These are phyloP conservation scores for Phocoena sinus DNA, from an alignment of 2,113 vertebrate genomes.

Conservation along the genomic window DNA sequence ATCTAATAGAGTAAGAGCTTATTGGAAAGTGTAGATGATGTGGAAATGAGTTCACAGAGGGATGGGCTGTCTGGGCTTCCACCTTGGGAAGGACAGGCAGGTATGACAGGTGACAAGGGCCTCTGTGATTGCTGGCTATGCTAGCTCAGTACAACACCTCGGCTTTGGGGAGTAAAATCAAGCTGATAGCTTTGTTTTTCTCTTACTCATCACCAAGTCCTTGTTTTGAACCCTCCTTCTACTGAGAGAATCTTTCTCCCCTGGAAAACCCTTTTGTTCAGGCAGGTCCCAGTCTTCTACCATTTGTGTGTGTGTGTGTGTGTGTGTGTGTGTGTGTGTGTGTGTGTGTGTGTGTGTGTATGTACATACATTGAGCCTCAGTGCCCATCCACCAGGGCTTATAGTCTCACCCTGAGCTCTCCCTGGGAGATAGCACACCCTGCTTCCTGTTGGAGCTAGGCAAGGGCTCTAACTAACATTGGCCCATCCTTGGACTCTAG, in stretches of 20 bases:
- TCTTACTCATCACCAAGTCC: background rate
- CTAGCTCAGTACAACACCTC: background rate
- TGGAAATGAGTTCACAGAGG: constrained; percentile 15
- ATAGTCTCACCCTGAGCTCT: background rate
- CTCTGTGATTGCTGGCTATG: background rate
- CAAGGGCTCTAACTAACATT: background rate
- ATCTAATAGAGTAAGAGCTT: constrained; percentile 60
- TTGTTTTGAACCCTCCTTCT: background rate
- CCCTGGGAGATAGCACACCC: background rate
- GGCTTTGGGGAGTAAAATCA: background rate
- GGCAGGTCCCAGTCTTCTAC: background rate
- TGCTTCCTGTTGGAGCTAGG: background rate
- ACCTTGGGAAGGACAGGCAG: background rate
- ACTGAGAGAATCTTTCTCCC: background rate
- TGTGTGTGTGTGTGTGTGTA: background rate
- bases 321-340: background rate
- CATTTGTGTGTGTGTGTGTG: too few relatives aligned
- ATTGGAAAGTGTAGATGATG: constrained; percentile 62
- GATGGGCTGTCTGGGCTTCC: background rate
- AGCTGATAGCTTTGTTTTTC: background rate
- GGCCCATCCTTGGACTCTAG: background rate
- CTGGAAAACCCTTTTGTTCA: background rate
- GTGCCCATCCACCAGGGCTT: background rate
- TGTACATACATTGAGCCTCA: rapidly evolving
- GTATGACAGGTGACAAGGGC: background rate